Percentiles rank a stretch among this genome's conserved stretches.
Evolutionary conservation across 2,113 vertebrate genomes (phyloP).

Genomic region (Phodopus roborovskii): DNA sequence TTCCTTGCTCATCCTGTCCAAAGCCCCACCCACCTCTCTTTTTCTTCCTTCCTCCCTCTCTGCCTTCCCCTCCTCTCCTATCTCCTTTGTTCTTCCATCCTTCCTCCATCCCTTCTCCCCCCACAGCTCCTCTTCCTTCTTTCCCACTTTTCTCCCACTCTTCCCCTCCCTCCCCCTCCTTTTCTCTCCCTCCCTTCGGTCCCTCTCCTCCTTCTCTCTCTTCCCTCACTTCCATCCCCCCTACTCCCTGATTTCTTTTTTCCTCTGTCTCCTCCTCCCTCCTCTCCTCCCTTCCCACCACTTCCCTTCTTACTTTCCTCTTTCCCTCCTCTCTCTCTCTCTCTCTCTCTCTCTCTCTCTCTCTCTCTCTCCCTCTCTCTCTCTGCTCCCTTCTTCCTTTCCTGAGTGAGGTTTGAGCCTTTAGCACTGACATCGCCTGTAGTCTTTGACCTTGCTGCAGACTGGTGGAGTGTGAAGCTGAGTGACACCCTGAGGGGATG

Average conservation of each 20-base stretch:
- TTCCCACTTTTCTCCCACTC: too few species aligned
- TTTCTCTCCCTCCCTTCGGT: background rate
- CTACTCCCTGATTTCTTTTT: background rate
- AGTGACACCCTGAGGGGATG: background rate
- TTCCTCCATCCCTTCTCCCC: background rate
- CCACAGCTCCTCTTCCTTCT: rapidly evolving
- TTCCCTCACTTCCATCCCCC: too few species aligned
- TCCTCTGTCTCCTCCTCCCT: background rate
- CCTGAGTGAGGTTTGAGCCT: too few species aligned
- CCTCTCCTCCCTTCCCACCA: too few species aligned
- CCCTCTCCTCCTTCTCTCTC: background rate
- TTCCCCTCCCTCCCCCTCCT: rapidly evolving
- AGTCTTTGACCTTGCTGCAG: background rate
- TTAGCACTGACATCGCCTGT: background rate
- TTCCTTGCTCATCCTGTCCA: background rate
- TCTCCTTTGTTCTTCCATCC: background rate
- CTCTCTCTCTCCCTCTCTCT: too few species aligned
- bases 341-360: background rate
- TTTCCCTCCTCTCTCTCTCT: background rate
- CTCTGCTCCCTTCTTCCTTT: background rate
- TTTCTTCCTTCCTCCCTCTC: background rate
- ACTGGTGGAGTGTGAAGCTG: background rate
- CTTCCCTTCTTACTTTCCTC: background rate
- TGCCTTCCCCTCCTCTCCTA: too few species aligned
- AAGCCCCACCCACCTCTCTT: background rate